Percentiles rank a stretch among this genome's conserved stretches.
Conservation (phyloP, 2,797 vertebrate genomes). For the Phrynocephalus forsythii region DNA sequence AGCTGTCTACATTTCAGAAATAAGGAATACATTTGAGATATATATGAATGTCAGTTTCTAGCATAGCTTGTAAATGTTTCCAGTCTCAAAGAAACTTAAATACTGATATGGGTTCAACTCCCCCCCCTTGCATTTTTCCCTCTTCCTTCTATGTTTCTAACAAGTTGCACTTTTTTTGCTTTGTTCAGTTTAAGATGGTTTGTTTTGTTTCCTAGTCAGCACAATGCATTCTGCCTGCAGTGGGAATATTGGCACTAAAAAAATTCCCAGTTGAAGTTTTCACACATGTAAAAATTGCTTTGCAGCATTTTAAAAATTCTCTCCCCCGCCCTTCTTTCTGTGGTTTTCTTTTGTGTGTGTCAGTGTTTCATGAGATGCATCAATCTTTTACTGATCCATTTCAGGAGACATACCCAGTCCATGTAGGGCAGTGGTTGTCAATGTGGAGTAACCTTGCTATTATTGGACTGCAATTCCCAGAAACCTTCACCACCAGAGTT, state of each 20-base stretch:
- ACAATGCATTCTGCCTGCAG: not conserved
- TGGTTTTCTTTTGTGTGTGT: too few species aligned
- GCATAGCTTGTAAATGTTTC: slow-evolving; percentile 48
- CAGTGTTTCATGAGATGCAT: too few species aligned
- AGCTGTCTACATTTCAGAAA: slow-evolving; percentile 44
- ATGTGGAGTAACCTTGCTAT: too few species aligned
- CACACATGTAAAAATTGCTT: not conserved
- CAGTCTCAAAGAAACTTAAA: slow-evolving; percentile 48
- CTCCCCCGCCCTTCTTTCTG: too few species aligned
- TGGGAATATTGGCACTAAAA: not conserved
- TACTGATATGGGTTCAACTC: slow-evolving; percentile 33
- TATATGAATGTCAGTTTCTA: slow-evolving; percentile 43
- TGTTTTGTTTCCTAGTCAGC: not conserved
- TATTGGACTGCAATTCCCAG: too few species aligned
- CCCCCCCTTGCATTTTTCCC: slow-evolving; percentile 46
- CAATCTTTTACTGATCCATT: too few species aligned
- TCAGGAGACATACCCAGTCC: too few species aligned
- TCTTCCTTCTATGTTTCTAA: slow-evolving; percentile 38
- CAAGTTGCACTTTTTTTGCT: slow-evolving; percentile 15
- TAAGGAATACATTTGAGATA: slow-evolving; percentile 37
- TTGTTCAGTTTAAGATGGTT: too few species aligned
- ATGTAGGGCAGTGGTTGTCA: too few species aligned
- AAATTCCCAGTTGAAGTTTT: not conserved
- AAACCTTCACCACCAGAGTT: too few species aligned
- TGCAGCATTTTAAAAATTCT: not conserved